Evolutionary conservation across 2,888 invertebrate genomes (phyloP), one percentile per base, ranked within the genome.

Genomic region (Kuschelorhynchus macadamiae): DNA sequence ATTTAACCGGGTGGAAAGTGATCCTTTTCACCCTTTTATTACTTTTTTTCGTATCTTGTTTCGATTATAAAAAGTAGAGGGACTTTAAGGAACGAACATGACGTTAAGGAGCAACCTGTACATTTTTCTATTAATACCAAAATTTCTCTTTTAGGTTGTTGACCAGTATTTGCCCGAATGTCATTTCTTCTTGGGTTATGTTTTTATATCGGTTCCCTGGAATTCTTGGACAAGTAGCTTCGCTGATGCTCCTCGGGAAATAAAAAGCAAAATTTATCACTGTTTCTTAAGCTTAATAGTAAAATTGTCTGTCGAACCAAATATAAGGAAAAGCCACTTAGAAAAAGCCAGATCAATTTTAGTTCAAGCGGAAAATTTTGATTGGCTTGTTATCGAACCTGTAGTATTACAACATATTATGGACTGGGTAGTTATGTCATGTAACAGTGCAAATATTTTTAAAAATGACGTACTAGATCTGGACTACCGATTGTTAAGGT

Each of bases 381-480:
- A 89, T 1, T 92, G 92, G 92, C 84, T 88, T 68, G 79, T 88
- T 36, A 83, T 92, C 1, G 90, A 90, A 66, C 86, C 88, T 11
- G 79, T 81, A 17, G 85, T 87, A 30, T 88, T 90, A 75, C 90
- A 91, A 77, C 87, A 88, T 61, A 86, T 91, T 32, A 85, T 91
- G 73, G 90, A 91, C 79, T 92, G 92, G 92, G 90, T 91, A 74
- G 87, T 92, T 7, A 89, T 89, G 86, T 89, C 89, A 68, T 89
- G 90, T 75, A 91, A 93, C 81, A 89, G 92, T 0, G 84, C 87
- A 55, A 90, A 91, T 64, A 86, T 92, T 30, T 83, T 92, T 17
- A 84, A 84, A 74, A 78, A 83, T 25, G 86, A 86, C 67, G 85
- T 83, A 63, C 84, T 87, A 73, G 86, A 87, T 67, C 85, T 89